Conservation (phyloP, 2,113 vertebrate species). For the Oreochromis aureus region DNA sequence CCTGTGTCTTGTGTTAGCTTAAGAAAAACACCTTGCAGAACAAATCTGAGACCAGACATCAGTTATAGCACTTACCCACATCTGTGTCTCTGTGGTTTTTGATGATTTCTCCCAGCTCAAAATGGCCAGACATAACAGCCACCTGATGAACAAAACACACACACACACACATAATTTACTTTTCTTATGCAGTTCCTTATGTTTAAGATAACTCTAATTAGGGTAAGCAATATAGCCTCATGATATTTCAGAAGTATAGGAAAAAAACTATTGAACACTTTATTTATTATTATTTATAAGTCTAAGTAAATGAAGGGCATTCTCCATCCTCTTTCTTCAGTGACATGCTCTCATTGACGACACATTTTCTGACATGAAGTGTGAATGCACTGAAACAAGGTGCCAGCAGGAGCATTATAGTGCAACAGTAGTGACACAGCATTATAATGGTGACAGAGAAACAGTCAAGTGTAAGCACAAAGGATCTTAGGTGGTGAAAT, state of each 20-base stretch:
- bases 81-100: slow-evolving; percentile 86
- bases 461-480: neutral
- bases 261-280: neutral
- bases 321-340: neutral
- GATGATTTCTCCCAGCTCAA: slow-evolving; percentile 89
- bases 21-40: neutral
- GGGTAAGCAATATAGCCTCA: neutral
- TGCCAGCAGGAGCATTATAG: neutral
- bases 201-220: neutral
- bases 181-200: neutral
- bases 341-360: neutral
- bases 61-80: slow-evolving; percentile 74
- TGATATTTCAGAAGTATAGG: neutral
- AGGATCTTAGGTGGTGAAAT: neutral
- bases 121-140: slow-evolving; percentile 89
- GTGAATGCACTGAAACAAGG: neutral
- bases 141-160: slow-evolving; percentile 66
- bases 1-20: neutral
- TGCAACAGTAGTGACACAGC: neutral
- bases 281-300: neutral
- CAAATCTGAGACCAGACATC: neutral
- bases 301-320: neutral
- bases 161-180: neutral
- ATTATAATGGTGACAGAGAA: neutral
- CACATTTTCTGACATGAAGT: neutral